Conservation (phyloP, 2,113 vertebrate species). For the Actenoides lindsayi region DNA sequence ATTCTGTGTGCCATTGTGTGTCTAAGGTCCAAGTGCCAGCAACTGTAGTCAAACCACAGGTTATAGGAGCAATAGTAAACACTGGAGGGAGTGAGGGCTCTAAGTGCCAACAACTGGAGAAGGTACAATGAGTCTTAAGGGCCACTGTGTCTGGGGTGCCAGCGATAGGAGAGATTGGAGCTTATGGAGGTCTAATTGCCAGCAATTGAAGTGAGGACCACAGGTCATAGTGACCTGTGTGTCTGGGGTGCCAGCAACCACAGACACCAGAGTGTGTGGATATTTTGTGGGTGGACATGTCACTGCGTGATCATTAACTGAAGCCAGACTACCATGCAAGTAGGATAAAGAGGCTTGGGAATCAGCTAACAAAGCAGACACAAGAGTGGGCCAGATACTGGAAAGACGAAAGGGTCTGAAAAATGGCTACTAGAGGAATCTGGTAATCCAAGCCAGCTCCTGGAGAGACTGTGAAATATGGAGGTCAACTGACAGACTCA, state of each 20-base stretch:
- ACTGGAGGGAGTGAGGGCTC: background rate
- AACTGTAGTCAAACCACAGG: background rate
- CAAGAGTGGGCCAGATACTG: background rate
- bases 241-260: background rate
- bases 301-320: background rate
- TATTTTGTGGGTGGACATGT: background rate
- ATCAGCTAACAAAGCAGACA: background rate
- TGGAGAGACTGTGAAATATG: background rate
- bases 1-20: background rate
- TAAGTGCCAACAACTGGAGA: background rate
- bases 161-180: background rate
- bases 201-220: background rate
- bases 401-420: background rate
- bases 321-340: background rate
- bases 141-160: background rate
- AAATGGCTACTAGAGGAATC: background rate
- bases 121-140: background rate
- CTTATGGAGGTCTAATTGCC: background rate
- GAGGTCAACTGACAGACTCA: background rate
- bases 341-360: background rate
- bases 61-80: background rate
- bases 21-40: background rate
- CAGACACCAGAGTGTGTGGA: background rate
- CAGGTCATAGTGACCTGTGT: background rate
- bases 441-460: background rate